Base-by-base conservation (phyloP, 2,888 invertebrate species). In the Aporophyla nigra region DNA sequence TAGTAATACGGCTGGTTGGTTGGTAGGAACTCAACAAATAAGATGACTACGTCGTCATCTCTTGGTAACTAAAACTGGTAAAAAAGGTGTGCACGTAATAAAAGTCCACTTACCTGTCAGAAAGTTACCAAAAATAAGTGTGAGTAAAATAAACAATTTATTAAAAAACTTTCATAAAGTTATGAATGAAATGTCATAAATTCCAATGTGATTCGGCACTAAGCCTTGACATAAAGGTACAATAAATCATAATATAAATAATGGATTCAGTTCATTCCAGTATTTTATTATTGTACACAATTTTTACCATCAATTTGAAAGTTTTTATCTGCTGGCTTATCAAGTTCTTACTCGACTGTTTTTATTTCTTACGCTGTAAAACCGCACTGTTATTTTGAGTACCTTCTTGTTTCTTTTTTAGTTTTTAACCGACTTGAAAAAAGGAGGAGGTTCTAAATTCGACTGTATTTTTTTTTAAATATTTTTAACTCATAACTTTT, bases 301-400 rank as follows among this genome's bases (percentile, higher is more conserved):
- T 79, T 74, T 63, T 75, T 58, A 43, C 16, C 82, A 81, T 80
- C 58, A 76, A 80, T 80, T 69, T 74, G 7, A 49, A 76, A 80
- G 33, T 79, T 75, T 80, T 66, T 81, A 76, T 76, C 21, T 51
- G 14, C 46, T 51, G 56, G 24, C 65, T 70, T 71, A 66, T 76
- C 33, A 59, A 70, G 70, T 61, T 76, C n/a, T 65, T 59, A 14
- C n/a, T 61, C 3, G 21, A 27, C 7, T 1, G 46, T 53, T 68
- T 79, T 75, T 79, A 54, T 81, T 58, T 1, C 12, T 6, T 69
- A 16, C 10, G 63, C 27, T 53, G 40, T 79, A 62, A 49, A 66
- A 71, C 12, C n/a, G 3, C 40, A 62, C 16, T n/a, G 40, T 49
- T 62, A 71, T 61, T 54, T 79, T 40, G 24, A 79, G 61, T 54